Evolutionary conservation across 2,888 invertebrate genomes (phyloP).

Genomic region (Orthonychiurus folsomi): DNA sequence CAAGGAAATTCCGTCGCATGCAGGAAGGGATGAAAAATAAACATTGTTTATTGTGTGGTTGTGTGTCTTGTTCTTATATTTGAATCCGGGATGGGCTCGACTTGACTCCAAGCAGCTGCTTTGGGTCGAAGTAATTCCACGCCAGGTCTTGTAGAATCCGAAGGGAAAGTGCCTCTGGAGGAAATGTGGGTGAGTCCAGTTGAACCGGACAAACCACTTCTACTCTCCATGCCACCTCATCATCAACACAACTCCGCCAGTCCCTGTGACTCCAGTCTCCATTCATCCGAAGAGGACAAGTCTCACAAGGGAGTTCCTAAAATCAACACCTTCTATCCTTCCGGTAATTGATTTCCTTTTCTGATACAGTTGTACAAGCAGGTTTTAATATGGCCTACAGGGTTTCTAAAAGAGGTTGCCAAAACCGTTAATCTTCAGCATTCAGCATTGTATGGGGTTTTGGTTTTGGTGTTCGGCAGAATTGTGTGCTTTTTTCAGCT

Average conservation of each 20-base stretch:
- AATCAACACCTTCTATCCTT: slow-evolving; percentile 37
- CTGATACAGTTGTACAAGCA: no score
- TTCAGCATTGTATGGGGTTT: no score
- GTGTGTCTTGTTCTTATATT: not conserved
- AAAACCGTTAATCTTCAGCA: no score
- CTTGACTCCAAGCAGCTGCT: slow-evolving; percentile 61
- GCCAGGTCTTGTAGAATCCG: slow-evolving; percentile 87
- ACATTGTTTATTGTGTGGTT: not conserved
- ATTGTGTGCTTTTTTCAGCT: no score
- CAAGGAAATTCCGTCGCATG: no score
- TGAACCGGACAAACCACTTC: slow-evolving; percentile 42
- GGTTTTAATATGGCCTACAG: no score
- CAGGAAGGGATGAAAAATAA: no score
- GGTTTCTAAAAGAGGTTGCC: no score
- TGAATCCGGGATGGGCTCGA: not conserved
- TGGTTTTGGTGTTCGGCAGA: no score
- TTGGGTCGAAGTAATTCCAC: slow-evolving; percentile 94
- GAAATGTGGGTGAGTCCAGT: slow-evolving; percentile 66
- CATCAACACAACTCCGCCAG: slow-evolving; percentile 44
- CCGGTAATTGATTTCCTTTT: slow-evolving; percentile 35
- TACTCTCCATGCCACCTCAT: slow-evolving; percentile 23
- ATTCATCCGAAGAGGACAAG: slow-evolving; percentile 40
- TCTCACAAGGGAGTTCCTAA: slow-evolving; percentile 37
- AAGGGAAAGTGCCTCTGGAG: slow-evolving; percentile 78
- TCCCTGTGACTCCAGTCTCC: slow-evolving; percentile 44